Conservation (phyloP, 2,113 vertebrate genomes). For the Bettongia penicillata region DNA sequence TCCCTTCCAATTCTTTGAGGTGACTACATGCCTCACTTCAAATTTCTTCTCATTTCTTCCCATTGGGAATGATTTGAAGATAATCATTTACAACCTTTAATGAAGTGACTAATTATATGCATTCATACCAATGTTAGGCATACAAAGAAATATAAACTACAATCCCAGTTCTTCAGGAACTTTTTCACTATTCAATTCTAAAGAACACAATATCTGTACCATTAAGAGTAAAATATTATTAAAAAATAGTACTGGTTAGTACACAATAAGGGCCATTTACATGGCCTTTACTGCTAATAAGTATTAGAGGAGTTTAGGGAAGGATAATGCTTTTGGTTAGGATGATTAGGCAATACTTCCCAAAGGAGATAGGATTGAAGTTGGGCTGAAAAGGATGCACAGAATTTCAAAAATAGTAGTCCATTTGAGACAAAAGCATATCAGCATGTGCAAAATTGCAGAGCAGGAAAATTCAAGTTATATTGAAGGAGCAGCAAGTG, state of each 20-base stretch:
- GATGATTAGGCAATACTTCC: not conserved
- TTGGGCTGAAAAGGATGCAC: not conserved
- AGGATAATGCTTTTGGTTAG: not conserved
- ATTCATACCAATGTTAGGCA: not conserved
- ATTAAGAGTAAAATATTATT: not conserved
- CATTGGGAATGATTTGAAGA: not conserved
- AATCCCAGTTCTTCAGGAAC: not conserved
- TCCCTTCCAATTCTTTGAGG: not conserved
- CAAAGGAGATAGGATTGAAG: not conserved
- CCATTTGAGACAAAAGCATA: not conserved
- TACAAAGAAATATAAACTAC: not conserved
- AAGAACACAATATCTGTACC: not conserved
- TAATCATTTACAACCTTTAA: not conserved
- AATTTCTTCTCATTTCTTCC: not conserved
- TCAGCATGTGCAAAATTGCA: not conserved
- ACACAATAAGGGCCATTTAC: not conserved
- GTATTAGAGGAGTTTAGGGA: not conserved
- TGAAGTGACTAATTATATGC: not conserved
- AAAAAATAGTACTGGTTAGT: not conserved
- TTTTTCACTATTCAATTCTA: not conserved
- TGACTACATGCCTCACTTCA: not conserved
- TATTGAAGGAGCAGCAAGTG: not conserved
- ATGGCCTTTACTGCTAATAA: not conserved
- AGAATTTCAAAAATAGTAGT: not conserved
- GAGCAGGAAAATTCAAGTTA: not conserved